Evolutionary conservation across 1,140 invertebrate species (phyloP).

Genomic region (Pseudoatta argentina): DNA sequence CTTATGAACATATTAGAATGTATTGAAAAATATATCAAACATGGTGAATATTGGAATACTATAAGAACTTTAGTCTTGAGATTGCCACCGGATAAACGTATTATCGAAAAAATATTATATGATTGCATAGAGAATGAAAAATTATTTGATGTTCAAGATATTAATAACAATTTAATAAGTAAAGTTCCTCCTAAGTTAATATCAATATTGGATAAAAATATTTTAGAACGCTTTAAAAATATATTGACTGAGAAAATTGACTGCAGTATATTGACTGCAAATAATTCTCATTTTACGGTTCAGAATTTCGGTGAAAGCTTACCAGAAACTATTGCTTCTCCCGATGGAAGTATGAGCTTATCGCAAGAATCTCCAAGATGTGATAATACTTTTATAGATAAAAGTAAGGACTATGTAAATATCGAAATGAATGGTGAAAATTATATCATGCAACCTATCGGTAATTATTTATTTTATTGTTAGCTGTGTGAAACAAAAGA

Average conservation of each 20-base stretch:
- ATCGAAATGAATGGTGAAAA: slow-evolving; percentile 2
- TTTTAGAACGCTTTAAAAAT: slow-evolving; percentile 38
- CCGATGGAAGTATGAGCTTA: not conserved
- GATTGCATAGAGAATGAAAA: slow-evolving; percentile 22
- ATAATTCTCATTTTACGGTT: not conserved
- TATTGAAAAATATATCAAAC: not conserved
- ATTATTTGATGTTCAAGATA: slow-evolving; percentile 12
- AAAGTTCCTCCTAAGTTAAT: not conserved
- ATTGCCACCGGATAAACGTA: not conserved
- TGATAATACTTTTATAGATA: not conserved
- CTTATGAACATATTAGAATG: not conserved
- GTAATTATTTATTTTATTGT: slow-evolving; percentile 52
- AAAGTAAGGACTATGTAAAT: not conserved
- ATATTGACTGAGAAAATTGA: not conserved
- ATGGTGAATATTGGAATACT: slow-evolving; percentile 51
- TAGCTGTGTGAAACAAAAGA: not conserved
- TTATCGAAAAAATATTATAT: slow-evolving; percentile 25
- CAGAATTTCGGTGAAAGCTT: not conserved
- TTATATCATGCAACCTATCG: slow-evolving; percentile 31
- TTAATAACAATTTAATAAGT: slow-evolving; percentile 50
- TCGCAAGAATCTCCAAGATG: not conserved
- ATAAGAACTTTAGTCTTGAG: slow-evolving; percentile 16
- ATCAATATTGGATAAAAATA: not conserved
- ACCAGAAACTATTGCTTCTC: slow-evolving; percentile 10
- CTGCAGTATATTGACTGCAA: not conserved